Percentiles rank a stretch among this genome's conserved stretches.
phyloP scores from a whole-genome alignment of 2,888 invertebrate species.

The Agonum fuliginosum region DNA sequence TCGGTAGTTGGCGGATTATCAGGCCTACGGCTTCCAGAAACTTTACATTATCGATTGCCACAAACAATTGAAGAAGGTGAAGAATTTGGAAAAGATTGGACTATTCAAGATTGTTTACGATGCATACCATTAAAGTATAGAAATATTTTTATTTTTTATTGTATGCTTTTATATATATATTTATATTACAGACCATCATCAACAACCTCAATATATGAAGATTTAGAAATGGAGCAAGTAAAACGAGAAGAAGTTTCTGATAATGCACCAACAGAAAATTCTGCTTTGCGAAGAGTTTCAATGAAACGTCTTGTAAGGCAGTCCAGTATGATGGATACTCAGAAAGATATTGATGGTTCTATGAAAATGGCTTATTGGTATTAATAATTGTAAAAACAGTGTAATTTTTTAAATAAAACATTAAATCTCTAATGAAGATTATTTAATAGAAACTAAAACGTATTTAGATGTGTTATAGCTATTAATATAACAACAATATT shows the following conservation, averaged over 20 bases:
- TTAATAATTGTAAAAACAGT: slow-evolving; percentile 70
- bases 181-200: slow-evolving; percentile 69
- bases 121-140: slow-evolving; percentile 82
- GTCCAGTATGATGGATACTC: slow-evolving; percentile 88
- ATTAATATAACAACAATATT: too few relatives aligned
- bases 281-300: slow-evolving; percentile 73
- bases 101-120: slow-evolving; percentile 82
- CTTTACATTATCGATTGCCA: slow-evolving; percentile 86
- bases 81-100: slow-evolving; percentile 89
- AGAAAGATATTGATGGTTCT: slow-evolving; percentile 84
- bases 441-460: neutral
- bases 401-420: slow-evolving; percentile 31
- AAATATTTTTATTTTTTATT: neutral
- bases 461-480: too few relatives aligned
- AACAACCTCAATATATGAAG: slow-evolving; percentile 81
- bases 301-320: slow-evolving; percentile 85
- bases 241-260: slow-evolving; percentile 74
- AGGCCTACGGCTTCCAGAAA: slow-evolving; percentile 89
- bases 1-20: slow-evolving; percentile 88
- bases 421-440: slow-evolving; percentile 13
- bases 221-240: slow-evolving; percentile 77
- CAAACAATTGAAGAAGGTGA: slow-evolving; percentile 93
- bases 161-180: slow-evolving; percentile 32
- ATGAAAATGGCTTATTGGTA: slow-evolving; percentile 94
- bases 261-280: slow-evolving; percentile 72